Evolutionary conservation across 1,140 invertebrate genomes (phyloP), one percentile per base, ranked within the genome.

Genomic region (Proctacanthus coquilletti): DNA sequence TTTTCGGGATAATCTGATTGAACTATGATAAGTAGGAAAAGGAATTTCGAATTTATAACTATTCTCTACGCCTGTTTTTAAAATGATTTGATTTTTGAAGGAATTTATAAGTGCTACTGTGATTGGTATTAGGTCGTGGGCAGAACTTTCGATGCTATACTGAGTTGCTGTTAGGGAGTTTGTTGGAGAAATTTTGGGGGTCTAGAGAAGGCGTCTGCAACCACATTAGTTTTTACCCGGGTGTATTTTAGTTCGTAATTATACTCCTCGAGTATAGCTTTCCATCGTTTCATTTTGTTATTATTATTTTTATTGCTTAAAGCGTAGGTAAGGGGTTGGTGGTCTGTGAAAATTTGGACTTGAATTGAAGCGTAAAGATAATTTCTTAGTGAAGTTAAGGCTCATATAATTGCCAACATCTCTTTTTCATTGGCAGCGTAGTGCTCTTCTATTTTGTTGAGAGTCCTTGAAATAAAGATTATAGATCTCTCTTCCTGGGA

Each of bases 341-440:
- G 40, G 20, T 47, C 45, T 10, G 46, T 48, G 5, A 18, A 39
- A 8, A 46, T 39, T 21, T 18, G 48, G 19, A 63, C 61, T 42
- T 47, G 46, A 19, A 34, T 32, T 4, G 23, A 18, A 10, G 58
- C 57, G 23, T 47, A 59, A 4, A 63, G 20, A 43, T 61, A 63
- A 21, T 50, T 52, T 39, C 57, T 25, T 36, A 67, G 65, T 29
- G 61, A 46, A 41, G 63, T 49, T 2, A 64, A 47, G 2, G 44
- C 42, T 41, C 38, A 52, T 20, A 47, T 23, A 15, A 59, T 46
- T 42, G 38, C 38, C 43, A 72, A 38, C 27, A 57, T 53, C 47
- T 72, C 68, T 44, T 65, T 65, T 40, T 66, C 63, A 25, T 64
- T 50, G 19, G 38, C 29, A 2, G 50, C 39, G 36, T 51, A 54